These are phyloP conservation scores for Sturmia bella DNA, from an alignment of 2,888 invertebrate genomes.

Conservation along the genomic window DNA sequence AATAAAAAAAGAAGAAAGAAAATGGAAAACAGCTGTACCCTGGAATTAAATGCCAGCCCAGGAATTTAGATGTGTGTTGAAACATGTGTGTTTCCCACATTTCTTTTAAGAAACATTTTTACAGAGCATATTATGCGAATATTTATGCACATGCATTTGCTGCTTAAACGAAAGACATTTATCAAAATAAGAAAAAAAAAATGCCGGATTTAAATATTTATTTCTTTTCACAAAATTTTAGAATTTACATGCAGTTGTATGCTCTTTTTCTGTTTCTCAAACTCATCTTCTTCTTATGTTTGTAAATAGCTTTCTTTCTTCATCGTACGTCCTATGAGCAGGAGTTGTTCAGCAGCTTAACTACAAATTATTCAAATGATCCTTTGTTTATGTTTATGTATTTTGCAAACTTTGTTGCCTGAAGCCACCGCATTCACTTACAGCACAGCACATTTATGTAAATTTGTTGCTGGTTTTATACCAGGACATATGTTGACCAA, in stretches of 20 bases:
- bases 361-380: constrained; percentile 57
- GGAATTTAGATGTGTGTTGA: constrained; percentile 11
- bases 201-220: constrained; percentile 6
- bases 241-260: constrained; percentile 52
- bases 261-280: not conserved
- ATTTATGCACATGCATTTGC: constrained; percentile 59
- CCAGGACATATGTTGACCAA: constrained; percentile 56
- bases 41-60: constrained; percentile 31
- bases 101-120: constrained; percentile 25
- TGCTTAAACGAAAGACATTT: constrained; percentile 44
- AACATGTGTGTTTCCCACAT: constrained; percentile 11
- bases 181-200: constrained; percentile 24
- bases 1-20: constrained; percentile 25
- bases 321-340: constrained; percentile 20
- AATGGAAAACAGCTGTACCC: constrained; percentile 51
- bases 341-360: constrained; percentile 40
- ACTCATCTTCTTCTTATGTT: constrained; percentile 43
- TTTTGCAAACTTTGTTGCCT: constrained; percentile 36
- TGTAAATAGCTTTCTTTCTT: constrained; percentile 21
- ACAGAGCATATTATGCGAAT: constrained; percentile 60
- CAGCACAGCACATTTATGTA: constrained; percentile 36
- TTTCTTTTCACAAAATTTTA: not conserved
- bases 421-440: not conserved
- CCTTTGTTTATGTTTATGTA: constrained; percentile 34
- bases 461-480: constrained; percentile 25